Percentiles rank a stretch among this genome's conserved stretches.
Evolutionary conservation across 2,888 invertebrate species (phyloP).

Genomic region (Chrysina gloriosa): DNA sequence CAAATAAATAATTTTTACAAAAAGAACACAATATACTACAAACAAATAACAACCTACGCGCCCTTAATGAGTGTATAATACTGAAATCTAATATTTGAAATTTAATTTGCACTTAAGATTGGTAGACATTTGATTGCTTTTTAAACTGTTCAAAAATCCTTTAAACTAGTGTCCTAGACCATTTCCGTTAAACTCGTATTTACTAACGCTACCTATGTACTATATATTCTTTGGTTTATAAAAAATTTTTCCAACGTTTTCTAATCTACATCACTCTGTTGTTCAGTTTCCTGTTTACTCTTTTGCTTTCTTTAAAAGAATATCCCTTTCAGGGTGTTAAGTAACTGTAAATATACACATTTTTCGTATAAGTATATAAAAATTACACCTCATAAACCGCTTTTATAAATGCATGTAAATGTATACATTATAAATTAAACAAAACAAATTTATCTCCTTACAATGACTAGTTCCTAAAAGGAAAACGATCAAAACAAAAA

Average conservation of each 20-base stretch:
- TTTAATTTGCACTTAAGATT: conserved; percentile 16
- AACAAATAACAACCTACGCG: not conserved
- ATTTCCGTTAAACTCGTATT: conserved; percentile 7
- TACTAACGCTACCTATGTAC: conserved; percentile 33
- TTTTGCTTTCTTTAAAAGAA: conserved; percentile 36
- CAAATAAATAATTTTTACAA: not conserved
- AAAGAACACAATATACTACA: not conserved
- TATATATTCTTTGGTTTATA: conserved; percentile 37
- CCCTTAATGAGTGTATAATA: too few relatives aligned
- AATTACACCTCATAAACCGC: not conserved
- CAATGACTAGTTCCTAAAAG: conserved; percentile 23
- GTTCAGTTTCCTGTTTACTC: conserved; percentile 16
- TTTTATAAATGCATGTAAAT: conserved; percentile 1
- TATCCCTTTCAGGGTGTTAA: conserved; percentile 24
- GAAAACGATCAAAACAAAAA: not conserved
- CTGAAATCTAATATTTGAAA: not conserved
- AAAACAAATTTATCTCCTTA: not conserved
- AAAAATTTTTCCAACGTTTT: conserved; percentile 31
- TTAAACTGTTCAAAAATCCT: conserved; percentile 3
- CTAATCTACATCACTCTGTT: conserved; percentile 35
- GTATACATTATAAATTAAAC: not conserved
- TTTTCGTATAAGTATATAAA: conserved; percentile 11
- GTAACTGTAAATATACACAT: conserved; percentile 25
- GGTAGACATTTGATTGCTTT: conserved; percentile 32
- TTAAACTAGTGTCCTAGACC: not conserved